phyloP scores from a whole-genome alignment of 1,140 invertebrate genomes.

The Trichomalopsis sarcophagae region DNA sequence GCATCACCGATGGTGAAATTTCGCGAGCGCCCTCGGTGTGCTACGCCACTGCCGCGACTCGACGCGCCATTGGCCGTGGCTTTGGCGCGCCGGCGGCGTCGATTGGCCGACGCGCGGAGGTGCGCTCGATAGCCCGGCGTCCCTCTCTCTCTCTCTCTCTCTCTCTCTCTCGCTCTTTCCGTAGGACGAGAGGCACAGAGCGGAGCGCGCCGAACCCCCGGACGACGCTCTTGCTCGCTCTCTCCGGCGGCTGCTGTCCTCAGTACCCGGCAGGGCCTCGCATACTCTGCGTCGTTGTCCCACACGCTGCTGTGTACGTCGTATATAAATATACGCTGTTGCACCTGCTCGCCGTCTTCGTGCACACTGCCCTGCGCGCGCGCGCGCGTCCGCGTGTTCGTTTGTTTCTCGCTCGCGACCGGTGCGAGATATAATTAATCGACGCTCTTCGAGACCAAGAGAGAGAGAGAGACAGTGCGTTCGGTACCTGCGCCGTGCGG shows the following conservation, averaged over 20 bases:
- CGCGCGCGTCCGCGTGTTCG: background rate
- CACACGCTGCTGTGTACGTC: background rate
- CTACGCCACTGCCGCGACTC: slow-evolving; percentile 56
- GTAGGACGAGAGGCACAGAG: slow-evolving; percentile 14
- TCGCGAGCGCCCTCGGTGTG: background rate
- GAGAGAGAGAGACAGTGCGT: too few species aligned
- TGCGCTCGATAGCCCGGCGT: slow-evolving; percentile 72
- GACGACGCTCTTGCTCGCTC: slow-evolving; percentile 8
- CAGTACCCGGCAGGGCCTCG: slow-evolving; percentile 73
- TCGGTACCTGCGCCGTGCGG: too few species aligned
- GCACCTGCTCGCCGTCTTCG: background rate
- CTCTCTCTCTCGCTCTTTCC: slow-evolving; percentile 7
- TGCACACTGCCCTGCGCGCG: background rate
- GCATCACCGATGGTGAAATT: background rate
- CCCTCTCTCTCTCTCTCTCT: slow-evolving; percentile 50
- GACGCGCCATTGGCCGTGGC: slow-evolving; percentile 60
- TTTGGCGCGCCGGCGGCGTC: slow-evolving; percentile 56
- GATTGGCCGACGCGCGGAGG: slow-evolving; percentile 65
- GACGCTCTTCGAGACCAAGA: too few species aligned
- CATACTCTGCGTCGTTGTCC: slow-evolving; percentile 51
- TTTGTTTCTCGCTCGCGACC: too few species aligned
- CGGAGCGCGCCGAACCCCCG: slow-evolving; percentile 16
- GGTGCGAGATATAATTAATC: too few species aligned
- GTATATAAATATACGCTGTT: background rate
- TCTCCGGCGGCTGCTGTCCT: background rate